phyloP scores from a whole-genome alignment of 1,140 invertebrate species.

The Drosophila ficusphila region DNA sequence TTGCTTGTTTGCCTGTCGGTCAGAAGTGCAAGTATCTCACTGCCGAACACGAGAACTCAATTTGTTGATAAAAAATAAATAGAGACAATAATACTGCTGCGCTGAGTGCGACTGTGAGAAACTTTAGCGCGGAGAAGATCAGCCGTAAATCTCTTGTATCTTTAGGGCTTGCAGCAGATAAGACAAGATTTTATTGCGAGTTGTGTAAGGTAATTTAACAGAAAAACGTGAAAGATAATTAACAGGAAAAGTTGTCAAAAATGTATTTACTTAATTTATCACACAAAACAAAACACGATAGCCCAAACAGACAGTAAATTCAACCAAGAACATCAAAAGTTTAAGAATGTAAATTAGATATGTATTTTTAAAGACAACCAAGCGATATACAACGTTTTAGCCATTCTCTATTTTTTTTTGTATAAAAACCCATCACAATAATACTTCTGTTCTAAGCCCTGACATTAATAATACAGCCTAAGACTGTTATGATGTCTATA shows the following conservation, averaged over 20 bases:
- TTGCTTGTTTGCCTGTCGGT: slow-evolving; percentile 37
- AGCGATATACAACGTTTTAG: neutral
- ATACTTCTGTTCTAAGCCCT: neutral
- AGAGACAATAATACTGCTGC: slow-evolving; percentile 1
- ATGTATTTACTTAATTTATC: slow-evolving; percentile 10
- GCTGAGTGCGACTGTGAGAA: neutral
- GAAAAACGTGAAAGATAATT: slow-evolving; percentile 14
- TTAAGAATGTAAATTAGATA: neutral
- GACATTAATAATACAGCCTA: neutral
- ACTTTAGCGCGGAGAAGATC: slow-evolving; percentile 18
- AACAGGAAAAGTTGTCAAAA: neutral
- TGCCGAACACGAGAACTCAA: slow-evolving; percentile 65
- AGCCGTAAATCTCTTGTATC: neutral
- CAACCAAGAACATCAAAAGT: neutral
- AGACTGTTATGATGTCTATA: neutral
- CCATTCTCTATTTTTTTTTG: neutral
- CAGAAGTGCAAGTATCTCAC: slow-evolving; percentile 32
- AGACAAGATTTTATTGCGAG: neutral
- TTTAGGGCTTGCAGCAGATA: slow-evolving; percentile 7
- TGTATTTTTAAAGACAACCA: neutral
- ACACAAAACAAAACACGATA: neutral
- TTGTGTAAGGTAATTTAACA: slow-evolving; percentile 5
- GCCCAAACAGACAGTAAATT: neutral
- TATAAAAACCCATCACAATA: too few species aligned
- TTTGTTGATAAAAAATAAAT: slow-evolving; percentile 61